phyloP scores from a whole-genome alignment of 2,888 invertebrate species.

The Odontocerum albicorne region DNA sequence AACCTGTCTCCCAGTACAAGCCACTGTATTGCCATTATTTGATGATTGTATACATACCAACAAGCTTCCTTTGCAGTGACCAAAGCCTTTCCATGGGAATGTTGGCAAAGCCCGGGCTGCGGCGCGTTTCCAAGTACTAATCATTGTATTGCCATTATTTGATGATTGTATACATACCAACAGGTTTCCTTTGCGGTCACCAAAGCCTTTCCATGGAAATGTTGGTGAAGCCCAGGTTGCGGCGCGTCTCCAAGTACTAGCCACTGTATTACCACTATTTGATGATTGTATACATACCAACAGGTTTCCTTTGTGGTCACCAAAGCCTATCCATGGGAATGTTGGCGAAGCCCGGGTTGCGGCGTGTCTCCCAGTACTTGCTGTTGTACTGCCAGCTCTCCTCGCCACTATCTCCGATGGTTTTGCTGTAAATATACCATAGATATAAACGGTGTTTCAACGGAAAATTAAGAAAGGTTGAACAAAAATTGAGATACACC shows the following conservation, averaged over 20 bases:
- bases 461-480: no score
- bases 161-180: no score
- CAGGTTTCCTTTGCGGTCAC: constrained; percentile 55
- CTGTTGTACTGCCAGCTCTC: constrained; percentile 73
- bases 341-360: constrained; percentile 65
- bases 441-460: no score
- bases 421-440: constrained; percentile 46
- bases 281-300: background rate
- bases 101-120: no score
- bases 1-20: no score
- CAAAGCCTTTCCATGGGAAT: no score
- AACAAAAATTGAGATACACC: no score
- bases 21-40: no score
- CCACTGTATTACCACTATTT: constrained; percentile 76
- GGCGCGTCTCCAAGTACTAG: constrained; percentile 73
- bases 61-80: no score
- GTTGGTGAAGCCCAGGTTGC: constrained; percentile 65
- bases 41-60: no score
- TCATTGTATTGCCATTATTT: no score
- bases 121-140: no score
- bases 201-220: constrained; percentile 61
- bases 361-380: constrained; percentile 74
- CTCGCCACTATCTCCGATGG: constrained; percentile 51
- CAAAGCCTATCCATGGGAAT: constrained; percentile 61
- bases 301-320: constrained; percentile 50